Evolutionary conservation across 2,888 invertebrate genomes (phyloP).

Genomic region (Thelaira solivaga): DNA sequence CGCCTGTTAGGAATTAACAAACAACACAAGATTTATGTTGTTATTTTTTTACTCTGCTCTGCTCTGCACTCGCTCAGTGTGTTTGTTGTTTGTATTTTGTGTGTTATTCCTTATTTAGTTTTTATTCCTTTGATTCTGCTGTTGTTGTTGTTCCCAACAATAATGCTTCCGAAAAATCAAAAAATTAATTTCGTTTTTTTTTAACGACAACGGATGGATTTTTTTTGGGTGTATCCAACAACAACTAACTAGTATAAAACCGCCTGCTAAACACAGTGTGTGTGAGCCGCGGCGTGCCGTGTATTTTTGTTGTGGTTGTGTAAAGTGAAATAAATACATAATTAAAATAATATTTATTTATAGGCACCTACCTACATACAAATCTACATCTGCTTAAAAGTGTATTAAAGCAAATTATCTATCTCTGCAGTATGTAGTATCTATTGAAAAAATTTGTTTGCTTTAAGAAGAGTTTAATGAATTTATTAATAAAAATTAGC

Average conservation of each 20-base stretch:
- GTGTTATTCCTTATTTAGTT: background rate
- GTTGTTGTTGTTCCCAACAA: slow-evolving; percentile 29
- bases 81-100: background rate
- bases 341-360: too few relatives aligned
- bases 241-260: slow-evolving; percentile 37
- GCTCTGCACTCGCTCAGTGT: background rate
- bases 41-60: background rate
- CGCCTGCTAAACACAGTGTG: slow-evolving; percentile 41
- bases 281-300: slow-evolving; percentile 10
- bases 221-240: slow-evolving; percentile 46
- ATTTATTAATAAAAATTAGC: too few relatives aligned
- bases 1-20: slow-evolving; percentile 60
- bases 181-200: slow-evolving; percentile 1
- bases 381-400: slow-evolving; percentile 15
- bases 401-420: slow-evolving; percentile 8
- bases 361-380: too few relatives aligned
- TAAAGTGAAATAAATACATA: background rate
- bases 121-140: slow-evolving; percentile 32
- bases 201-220: slow-evolving; percentile 49
- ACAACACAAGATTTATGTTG: slow-evolving; percentile 52
- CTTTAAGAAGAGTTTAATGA: too few relatives aligned
- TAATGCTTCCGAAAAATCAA: slow-evolving; percentile 39
- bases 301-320: background rate
- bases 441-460: too few relatives aligned
- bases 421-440: too few relatives aligned